Conservation (phyloP, 2,113 vertebrate species). For the Picathartes gymnocephalus region DNA sequence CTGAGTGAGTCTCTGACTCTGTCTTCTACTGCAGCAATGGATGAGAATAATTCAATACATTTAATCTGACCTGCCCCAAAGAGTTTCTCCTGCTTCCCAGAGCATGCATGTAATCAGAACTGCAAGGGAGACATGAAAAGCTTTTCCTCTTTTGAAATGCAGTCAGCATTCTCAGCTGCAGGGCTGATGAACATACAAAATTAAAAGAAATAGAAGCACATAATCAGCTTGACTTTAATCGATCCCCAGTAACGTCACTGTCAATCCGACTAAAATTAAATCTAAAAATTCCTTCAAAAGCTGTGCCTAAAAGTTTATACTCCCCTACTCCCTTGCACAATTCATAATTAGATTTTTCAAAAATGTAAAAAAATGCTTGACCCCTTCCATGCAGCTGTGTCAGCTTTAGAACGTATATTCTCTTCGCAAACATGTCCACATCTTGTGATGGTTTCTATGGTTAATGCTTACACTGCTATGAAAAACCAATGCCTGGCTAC, state of each 20-base stretch:
- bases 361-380: constrained; percentile 20
- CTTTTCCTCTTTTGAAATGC: neutral
- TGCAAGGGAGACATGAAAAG: neutral
- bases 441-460: neutral
- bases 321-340: neutral
- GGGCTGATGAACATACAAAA: neutral
- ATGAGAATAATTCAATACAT: neutral
- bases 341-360: constrained; percentile 16
- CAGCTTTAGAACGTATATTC: constrained; percentile 4
- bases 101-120: neutral
- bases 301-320: neutral
- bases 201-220: neutral
- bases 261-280: neutral
- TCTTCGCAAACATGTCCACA: neutral
- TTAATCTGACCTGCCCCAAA: neutral
- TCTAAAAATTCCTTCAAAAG: neutral
- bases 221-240: neutral
- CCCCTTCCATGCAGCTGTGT: neutral
- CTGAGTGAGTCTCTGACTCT: neutral
- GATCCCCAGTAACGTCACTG: neutral
- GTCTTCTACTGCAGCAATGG: neutral
- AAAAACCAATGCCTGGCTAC: neutral
- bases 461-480: neutral
- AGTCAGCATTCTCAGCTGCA: neutral
- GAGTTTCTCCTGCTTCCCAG: neutral